Evolutionary conservation across 2,888 invertebrate species (phyloP), one percentile per base, ranked within the genome.

Genomic region (Calameuta idolon): DNA sequence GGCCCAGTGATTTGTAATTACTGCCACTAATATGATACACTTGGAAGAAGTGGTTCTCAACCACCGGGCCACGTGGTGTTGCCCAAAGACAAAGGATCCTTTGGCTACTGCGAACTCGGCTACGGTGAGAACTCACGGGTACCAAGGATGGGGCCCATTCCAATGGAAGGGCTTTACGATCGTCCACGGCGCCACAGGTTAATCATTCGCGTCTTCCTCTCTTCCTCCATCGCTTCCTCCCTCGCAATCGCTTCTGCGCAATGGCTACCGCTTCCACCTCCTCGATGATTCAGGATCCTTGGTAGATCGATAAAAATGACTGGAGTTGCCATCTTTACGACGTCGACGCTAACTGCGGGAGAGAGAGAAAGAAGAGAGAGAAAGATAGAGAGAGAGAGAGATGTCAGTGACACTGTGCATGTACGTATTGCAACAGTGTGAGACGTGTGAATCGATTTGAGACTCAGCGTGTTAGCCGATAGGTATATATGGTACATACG

Each of bases 361-460:
- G 30, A 30, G 33, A 35, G 35, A 35, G 34, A 34, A 11, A 34
- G 11, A 34, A 34, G 34, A 34, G 34, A 34, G 30, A 69, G 30
- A 69, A 30, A 33, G 33, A 33, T 12, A 69, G 30, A 30, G 40
- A 40, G 12, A 31, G 71, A 30, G 55, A 55, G 15, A 55, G 15
- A 55, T 55, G 9, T 2, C 55, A 55, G 23, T 73, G 75, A 23
- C 33, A 73, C 30, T 71, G 33, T 23, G 71, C 11, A 40, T 40
- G 31, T n/a, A 34, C 34, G 34, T 69, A 69, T 34, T 35, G 75
- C 77, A 75, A 77, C n/a, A 77, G 75, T 74, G 73, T 33, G 69
- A 35, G 35, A 82, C 77, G 85, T 83, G 86, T 84, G 83, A 89
- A 89, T 89, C 87, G 89, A 89, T 89, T 87, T 88, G 89, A 89